Percentiles rank a stretch among this genome's conserved stretches.
phyloP scores from a whole-genome alignment of 2,888 invertebrate species.

The Dascillus cervinus region DNA sequence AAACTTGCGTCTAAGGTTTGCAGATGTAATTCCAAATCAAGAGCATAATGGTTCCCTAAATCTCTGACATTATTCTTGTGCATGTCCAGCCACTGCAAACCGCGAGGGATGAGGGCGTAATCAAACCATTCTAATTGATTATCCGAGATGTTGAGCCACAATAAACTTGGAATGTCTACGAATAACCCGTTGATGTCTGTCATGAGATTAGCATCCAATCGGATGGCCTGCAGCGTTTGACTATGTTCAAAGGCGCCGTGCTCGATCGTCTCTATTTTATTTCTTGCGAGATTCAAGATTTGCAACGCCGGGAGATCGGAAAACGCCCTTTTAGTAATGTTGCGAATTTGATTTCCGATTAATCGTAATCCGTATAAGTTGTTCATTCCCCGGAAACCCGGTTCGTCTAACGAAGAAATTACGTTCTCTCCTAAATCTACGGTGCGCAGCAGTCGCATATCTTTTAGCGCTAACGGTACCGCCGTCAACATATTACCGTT shows the following conservation, averaged over 20 bases:
- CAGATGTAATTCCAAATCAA: constrained; percentile 64
- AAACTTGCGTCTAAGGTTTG: constrained; percentile 87
- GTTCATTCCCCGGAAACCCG: constrained; percentile 75
- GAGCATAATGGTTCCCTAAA: constrained; percentile 65
- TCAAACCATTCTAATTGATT: constrained; percentile 86
- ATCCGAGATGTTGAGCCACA: constrained; percentile 88
- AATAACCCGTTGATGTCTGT: constrained; percentile 78
- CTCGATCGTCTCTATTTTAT: constrained; percentile 70
- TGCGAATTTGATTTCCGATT: constrained; percentile 80
- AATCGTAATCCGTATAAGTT: constrained; percentile 82
- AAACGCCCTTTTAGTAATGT: constrained; percentile 72
- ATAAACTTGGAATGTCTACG: constrained; percentile 70
- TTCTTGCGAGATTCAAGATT: constrained; percentile 81
- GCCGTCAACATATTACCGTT: constrained; percentile 77
- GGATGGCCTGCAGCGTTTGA: constrained; percentile 73
- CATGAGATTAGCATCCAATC: constrained; percentile 78
- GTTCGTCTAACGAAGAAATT: constrained; percentile 71
- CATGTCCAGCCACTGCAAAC: constrained; percentile 82
- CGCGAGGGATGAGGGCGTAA: constrained; percentile 73
- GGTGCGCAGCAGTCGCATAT: constrained; percentile 78
- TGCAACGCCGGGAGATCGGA: constrained; percentile 73
- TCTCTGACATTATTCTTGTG: constrained; percentile 79
- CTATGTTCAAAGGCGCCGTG: constrained; percentile 74
- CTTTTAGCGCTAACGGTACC: constrained; percentile 73
- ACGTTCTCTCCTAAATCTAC: constrained; percentile 89